Percentiles rank a stretch among this genome's conserved stretches.
Conservation (phyloP, 2,888 invertebrate species). For the Bembecia ichneumoniformis region DNA sequence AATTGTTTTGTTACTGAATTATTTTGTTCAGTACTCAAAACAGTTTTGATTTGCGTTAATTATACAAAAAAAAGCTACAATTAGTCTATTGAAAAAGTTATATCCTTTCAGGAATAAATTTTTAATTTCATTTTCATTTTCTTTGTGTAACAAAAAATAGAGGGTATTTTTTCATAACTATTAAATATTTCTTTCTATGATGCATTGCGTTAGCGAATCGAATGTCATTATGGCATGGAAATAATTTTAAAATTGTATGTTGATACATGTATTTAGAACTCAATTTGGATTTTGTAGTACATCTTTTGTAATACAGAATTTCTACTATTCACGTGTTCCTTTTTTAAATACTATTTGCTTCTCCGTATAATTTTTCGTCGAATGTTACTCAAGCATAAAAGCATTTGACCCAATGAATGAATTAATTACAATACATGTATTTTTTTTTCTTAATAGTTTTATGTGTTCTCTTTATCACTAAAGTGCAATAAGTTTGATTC, state of each 20-base stretch:
- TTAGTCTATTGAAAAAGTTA: too few relatives aligned
- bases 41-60: too few relatives aligned
- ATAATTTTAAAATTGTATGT: background rate
- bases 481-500: slow-evolving; percentile 29
- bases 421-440: background rate
- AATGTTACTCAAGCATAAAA: slow-evolving; percentile 35
- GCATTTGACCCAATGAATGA: slow-evolving; percentile 5
- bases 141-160: too few relatives aligned
- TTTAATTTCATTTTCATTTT: too few relatives aligned
- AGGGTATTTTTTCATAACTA: too few relatives aligned
- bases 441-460: background rate
- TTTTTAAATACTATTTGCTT: slow-evolving; percentile 20
- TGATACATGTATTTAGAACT: slow-evolving; percentile 8
- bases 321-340: slow-evolving; percentile 17
- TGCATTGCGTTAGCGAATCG: too few relatives aligned
- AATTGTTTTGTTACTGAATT: too few relatives aligned
- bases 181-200: too few relatives aligned
- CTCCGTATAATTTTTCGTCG: slow-evolving; percentile 20
- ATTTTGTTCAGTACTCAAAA: too few relatives aligned
- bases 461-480: background rate
- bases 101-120: too few relatives aligned
- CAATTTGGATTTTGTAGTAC: slow-evolving; percentile 30
- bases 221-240: background rate
- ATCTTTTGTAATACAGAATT: slow-evolving; percentile 26
- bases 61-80: too few relatives aligned